Base-by-base conservation (phyloP, 2,888 invertebrate genomes). In the Caenorhabditis imperialis region DNA sequence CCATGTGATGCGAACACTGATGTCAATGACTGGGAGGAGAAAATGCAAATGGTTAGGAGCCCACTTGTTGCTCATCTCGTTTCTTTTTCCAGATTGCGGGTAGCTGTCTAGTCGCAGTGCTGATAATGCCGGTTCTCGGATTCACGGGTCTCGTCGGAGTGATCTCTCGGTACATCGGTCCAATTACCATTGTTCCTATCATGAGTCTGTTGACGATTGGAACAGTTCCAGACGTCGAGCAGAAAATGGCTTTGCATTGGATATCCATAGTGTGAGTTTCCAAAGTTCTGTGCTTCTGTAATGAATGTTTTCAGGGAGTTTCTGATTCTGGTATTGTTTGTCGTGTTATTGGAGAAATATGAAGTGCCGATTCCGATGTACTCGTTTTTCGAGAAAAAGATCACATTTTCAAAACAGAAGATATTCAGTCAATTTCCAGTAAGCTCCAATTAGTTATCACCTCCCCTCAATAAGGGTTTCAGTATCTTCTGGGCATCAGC, bases 401-500 rank as follows among this genome's bases (percentile, higher is more conserved):
- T 85, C 27, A 44, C 44, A 30, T 51, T 81, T 30, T 63, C 57
- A 0, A 23, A 67, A 25, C 69, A 75, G 18, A 72, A 83, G 35
- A 38, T 85, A 8, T 85, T 85, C 63, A 84, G 85, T 40, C 81
- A 81, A 40, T 85, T 85, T 37, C 84, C 85, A 47, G 83, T 84
- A 44, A 30, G 30, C 10, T 30, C n/a, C n/a, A n/a, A n/a, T n/a
- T n/a, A n/a, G n/a, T n/a, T 18, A n/a, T 1, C 12, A 12, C 1
- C n/a, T 16, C 65, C 77, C 48, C n/a, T 7, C 1, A 22, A 5
- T 3, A 6, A 35, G 16, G 18, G n/a, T 42, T 67, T 7, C 45
- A 67, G 80, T 85, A 85, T 33, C 77, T 85, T 10, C 67, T 85
- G 22, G 78, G 82, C 7, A 79, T 85, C 20, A 50, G 75, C 12